Percentiles rank a stretch among this genome's conserved stretches.
These are phyloP conservation scores for Malurus leucopterus DNA, from an alignment of 2,797 vertebrate species.

Conservation along the genomic window DNA sequence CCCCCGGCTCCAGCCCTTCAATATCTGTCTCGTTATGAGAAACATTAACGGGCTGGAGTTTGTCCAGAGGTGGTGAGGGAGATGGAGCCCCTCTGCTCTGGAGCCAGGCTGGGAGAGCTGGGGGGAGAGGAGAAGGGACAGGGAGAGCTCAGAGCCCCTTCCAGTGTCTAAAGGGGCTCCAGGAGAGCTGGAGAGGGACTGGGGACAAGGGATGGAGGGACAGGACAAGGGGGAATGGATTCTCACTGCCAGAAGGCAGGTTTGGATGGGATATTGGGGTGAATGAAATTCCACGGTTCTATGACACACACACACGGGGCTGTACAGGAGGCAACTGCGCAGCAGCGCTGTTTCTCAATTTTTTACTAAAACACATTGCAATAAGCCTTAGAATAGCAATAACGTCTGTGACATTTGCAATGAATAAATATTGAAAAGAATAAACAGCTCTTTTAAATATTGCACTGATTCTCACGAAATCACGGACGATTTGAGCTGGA, in stretches of 20 bases:
- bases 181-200: not conserved
- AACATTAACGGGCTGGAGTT: not conserved
- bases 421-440: fast-evolving
- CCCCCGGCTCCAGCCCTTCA: not conserved
- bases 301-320: not conserved
- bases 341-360: not conserved
- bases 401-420: too few species aligned
- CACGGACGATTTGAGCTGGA: fast-evolving
- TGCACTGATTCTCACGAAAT: not conserved
- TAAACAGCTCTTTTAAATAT: fast-evolving
- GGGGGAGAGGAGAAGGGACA: fast-evolving
- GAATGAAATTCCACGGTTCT: not conserved
- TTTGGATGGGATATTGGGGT: fast-evolving
- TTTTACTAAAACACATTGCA: too few species aligned
- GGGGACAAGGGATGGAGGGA: not conserved
- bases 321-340: not conserved
- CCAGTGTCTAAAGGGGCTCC: fast-evolving
- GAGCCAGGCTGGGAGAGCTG: not conserved
- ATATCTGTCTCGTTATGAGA: fast-evolving
- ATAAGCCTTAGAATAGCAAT: not conserved
- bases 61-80: not conserved
- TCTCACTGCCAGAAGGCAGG: not conserved
- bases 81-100: too few species aligned
- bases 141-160: not conserved
- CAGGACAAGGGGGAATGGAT: too few species aligned